Evolutionary conservation across 2,888 invertebrate genomes (phyloP).

Genomic region (Dolichopus griseipennis): DNA sequence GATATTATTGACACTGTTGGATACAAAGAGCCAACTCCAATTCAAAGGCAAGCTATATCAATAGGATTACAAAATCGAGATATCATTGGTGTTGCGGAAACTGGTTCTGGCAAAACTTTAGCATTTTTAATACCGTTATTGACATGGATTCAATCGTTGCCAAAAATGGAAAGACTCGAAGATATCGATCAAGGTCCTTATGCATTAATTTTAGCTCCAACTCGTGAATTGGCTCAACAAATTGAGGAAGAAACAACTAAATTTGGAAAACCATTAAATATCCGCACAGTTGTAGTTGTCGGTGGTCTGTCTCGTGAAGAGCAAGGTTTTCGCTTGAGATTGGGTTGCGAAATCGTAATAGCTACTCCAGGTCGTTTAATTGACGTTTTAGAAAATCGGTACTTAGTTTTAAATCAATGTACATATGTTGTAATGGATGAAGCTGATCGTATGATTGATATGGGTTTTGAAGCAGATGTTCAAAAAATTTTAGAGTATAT

Average conservation of each 20-base stretch:
- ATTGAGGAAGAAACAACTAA: conserved; percentile 98
- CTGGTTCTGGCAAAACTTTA: conserved; percentile 96
- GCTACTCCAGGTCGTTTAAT: conserved; percentile 99
- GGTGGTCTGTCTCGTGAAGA: conserved; percentile 96
- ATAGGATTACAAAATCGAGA: conserved; percentile 92
- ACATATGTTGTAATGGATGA: conserved; percentile 95
- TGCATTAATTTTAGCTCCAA: conserved; percentile 97
- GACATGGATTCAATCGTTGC: conserved; percentile 95
- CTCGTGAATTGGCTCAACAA: conserved; percentile 98
- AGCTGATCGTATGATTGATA: conserved; percentile 99
- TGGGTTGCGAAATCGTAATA: conserved; percentile 99
- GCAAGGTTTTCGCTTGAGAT: conserved; percentile 89
- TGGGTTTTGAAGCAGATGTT: conserved; percentile 98
- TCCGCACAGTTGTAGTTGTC: conserved; percentile 95
- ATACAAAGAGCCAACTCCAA: conserved; percentile 97
- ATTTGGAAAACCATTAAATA: conserved; percentile 87
- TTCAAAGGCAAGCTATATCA: conserved; percentile 98
- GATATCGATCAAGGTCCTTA: conserved; percentile 95
- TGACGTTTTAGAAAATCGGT: conserved; percentile 96
- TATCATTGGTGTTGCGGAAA: conserved; percentile 99
- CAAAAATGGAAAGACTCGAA: conserved; percentile 86
- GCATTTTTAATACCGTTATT: conserved; percentile 96
- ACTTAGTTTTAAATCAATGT: conserved; percentile 92
- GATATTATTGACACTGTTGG: conserved; percentile 92
- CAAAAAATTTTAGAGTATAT: conserved; percentile 96